Conservation (phyloP, 1,140 invertebrate genomes). For the Drosophila watanabei region DNA sequence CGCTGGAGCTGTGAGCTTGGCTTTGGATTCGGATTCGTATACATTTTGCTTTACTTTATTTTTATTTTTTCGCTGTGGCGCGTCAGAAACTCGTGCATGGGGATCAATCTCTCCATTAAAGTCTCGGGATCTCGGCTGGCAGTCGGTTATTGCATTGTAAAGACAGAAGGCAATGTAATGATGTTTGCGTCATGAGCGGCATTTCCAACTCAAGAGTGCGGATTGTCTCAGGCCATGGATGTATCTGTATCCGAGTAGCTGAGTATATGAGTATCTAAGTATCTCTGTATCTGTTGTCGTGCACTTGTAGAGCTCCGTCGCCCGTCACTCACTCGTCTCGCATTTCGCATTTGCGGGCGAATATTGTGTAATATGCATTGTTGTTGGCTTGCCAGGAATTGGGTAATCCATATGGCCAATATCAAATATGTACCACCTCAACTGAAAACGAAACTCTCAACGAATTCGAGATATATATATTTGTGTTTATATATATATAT, state of each 20-base stretch:
- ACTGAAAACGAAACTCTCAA: constrained; percentile 33
- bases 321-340: constrained; percentile 45
- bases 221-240: constrained; percentile 18
- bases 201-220: constrained; percentile 44
- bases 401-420: constrained; percentile 51
- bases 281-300: constrained; percentile 53
- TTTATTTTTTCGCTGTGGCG: constrained; percentile 19
- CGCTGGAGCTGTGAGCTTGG: constrained; percentile 18
- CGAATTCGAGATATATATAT: neutral
- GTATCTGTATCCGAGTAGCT: constrained; percentile 27
- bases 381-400: constrained; percentile 39
- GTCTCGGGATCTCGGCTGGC: constrained; percentile 15
- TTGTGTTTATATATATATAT: neutral
- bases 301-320: constrained; percentile 51
- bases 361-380: constrained; percentile 49
- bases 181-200: constrained; percentile 57
- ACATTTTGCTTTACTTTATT: constrained; percentile 28
- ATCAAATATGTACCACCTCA: constrained; percentile 37
- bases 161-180: constrained; percentile 57
- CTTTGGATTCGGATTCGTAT: constrained; percentile 14
- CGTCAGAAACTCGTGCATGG: constrained; percentile 56
- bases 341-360: constrained; percentile 48
- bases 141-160: constrained; percentile 47
- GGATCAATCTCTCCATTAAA: constrained; percentile 56
- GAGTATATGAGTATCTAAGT: constrained; percentile 11